Percentiles rank a stretch among this genome's conserved stretches.
Evolutionary conservation across 2,797 vertebrate genomes (phyloP).

Genomic region (Florisuga fusca): DNA sequence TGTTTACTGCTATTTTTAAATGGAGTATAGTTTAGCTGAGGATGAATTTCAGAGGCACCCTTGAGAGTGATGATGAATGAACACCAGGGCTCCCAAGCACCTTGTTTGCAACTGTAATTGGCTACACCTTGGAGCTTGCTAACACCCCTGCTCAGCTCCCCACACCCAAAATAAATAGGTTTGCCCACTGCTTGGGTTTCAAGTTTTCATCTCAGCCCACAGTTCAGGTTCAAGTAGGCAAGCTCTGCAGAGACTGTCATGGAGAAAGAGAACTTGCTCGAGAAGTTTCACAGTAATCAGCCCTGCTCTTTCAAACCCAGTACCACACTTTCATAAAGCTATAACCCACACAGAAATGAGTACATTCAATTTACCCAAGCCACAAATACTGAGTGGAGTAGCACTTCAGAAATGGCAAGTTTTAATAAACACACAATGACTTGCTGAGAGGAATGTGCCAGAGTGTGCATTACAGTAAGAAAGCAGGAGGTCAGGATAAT

Average conservation of each 20-base stretch:
- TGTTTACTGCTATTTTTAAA: neutral
- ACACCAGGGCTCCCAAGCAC: neutral
- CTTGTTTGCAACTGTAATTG: neutral
- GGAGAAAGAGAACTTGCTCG: neutral
- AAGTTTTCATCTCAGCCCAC: constrained; percentile 17
- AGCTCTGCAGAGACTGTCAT: neutral
- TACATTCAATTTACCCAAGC: neutral
- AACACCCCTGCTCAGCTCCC: constrained; percentile 22
- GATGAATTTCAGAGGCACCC: neutral
- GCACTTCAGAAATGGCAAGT: constrained; percentile 16
- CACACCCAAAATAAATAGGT: constrained; percentile 23
- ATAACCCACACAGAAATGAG: neutral
- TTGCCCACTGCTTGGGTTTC: constrained; percentile 53
- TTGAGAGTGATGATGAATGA: neutral
- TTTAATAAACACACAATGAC: constrained; percentile 24
- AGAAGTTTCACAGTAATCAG: neutral
- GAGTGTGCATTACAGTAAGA: neutral
- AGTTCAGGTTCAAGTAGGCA: constrained; percentile 4
- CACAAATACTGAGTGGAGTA: constrained; percentile 38
- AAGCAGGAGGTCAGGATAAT: neutral
- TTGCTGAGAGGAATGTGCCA: constrained; percentile 6
- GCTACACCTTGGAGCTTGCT: neutral
- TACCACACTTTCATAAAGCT: neutral
- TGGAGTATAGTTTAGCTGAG: neutral
- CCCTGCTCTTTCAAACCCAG: neutral